A percentile compares a stretch with the other conserved stretches of the same genome.
Conservation (phyloP, 2,888 invertebrate species). For the Drosophila stalkeri region DNA sequence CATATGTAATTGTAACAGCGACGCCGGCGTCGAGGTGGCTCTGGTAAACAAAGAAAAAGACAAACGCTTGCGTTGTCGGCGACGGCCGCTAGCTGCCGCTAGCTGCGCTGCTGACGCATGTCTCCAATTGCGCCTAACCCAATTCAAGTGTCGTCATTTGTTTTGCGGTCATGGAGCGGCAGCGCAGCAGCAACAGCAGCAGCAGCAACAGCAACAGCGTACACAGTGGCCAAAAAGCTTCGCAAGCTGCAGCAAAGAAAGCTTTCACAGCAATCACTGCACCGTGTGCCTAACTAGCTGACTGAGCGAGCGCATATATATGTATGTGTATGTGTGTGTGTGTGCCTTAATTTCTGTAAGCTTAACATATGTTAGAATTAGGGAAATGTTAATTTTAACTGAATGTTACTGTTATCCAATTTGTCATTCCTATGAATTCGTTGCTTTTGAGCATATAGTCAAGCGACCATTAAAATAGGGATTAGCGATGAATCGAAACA, state of each 20-base stretch:
- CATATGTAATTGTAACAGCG: constrained; percentile 41
- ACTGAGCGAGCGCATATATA: not conserved
- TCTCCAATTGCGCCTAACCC: constrained; percentile 71
- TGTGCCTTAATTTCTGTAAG: too few relatives aligned
- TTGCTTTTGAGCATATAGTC: not conserved
- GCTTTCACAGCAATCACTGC: constrained; percentile 43
- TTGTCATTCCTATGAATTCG: not conserved
- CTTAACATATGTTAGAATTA: not conserved
- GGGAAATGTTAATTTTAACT: constrained; percentile 24
- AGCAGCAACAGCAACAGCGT: not conserved
- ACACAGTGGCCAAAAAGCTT: constrained; percentile 30
- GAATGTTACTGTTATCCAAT: not conserved
- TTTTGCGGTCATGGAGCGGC: constrained; percentile 53
- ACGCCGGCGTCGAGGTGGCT: constrained; percentile 22
- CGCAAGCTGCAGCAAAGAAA: constrained; percentile 34
- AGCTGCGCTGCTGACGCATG: constrained; percentile 49
- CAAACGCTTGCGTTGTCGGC: constrained; percentile 6
- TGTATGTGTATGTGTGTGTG: not conserved
- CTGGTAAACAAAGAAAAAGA: constrained; percentile 47
- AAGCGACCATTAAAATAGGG: too few relatives aligned
- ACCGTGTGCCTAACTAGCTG: not conserved
- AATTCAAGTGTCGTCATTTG: constrained; percentile 67
- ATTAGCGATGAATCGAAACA: too few relatives aligned
- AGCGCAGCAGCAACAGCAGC: not conserved
- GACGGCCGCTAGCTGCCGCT: not conserved